Base-by-base conservation (phyloP, 2,888 invertebrate species). In the Drosophila testacea region DNA sequence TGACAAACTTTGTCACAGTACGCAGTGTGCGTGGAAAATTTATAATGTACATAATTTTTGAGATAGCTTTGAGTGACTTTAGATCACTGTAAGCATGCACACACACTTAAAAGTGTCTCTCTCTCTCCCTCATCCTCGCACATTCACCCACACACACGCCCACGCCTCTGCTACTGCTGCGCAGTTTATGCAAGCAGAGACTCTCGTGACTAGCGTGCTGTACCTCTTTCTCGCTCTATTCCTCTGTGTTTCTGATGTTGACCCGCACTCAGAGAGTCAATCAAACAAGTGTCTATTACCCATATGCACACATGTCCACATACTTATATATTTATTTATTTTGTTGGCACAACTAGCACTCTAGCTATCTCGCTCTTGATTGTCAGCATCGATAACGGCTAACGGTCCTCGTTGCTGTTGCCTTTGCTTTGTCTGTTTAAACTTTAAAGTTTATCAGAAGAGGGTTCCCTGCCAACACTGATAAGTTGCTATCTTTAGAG, bases 231-330 rank as follows among this genome's bases (percentile, higher is more conserved):
- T 41, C 27, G 36, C 30, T 34, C 16, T 54, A 41, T 42, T 39
- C 22, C 27, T 42, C 22, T 47, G 41, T 46, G 50, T 30, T 59
- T 38, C 36, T 60, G 38, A 38, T 70, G 67, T 57, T 75, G 74
- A 66, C 75, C 68, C 68, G 71, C 61, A 60, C 71, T 51, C 10
- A 52, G 50, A 64, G 44, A 56, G 41, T 63, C 71, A 79, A 71
- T 81, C 87, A 83, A 86, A 83, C 87, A 83, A 86, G 87, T 83
- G 83, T 77, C 71, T 62, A 71, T 66, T 70, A 63, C 75, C 60
- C 54, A 51, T 60, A 55, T 70, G 46, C 34, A 38, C 47, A 54
- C 28, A 57, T 51, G 30, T n/a, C 6, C 2, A 44, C 50, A 48
- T n/a, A 46, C 13, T 36, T 32, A 27, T 27, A 46, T 41, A 56